phyloP scores from a whole-genome alignment of 1,140 invertebrate genomes.

The Idris sp. region DNA sequence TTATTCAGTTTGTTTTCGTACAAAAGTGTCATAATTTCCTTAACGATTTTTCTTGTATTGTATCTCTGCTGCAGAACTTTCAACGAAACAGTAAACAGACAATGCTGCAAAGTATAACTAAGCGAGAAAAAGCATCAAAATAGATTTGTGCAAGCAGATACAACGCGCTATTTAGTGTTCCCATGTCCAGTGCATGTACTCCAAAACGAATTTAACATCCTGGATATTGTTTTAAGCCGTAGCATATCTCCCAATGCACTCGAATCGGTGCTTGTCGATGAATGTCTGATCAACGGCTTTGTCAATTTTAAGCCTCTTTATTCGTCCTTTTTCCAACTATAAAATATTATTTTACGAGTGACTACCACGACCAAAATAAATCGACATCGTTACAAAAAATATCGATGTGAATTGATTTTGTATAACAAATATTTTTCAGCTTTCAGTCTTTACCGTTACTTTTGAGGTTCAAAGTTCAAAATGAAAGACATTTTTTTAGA shows the following conservation, averaged over 20 bases:
- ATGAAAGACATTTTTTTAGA: not conserved
- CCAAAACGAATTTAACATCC: constrained; percentile 73
- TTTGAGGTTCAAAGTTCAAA: constrained; percentile 23
- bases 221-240: constrained; percentile 73
- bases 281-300: constrained; percentile 77
- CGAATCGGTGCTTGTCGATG: constrained; percentile 72
- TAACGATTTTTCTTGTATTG: constrained; percentile 27
- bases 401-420: constrained; percentile 29
- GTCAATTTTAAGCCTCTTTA: constrained; percentile 76
- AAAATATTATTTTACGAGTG: constrained; percentile 54
- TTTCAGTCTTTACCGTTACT: constrained; percentile 5
- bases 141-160: constrained; percentile 51
- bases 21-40: constrained; percentile 47
- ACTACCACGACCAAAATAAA: constrained; percentile 49
- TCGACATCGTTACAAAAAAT: constrained; percentile 25
- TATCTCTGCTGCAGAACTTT: not conserved
- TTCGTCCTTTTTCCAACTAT: constrained; percentile 66
- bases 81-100: constrained; percentile 2
- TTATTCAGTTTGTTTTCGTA: too few relatives aligned
- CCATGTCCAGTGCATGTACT: constrained; percentile 58
- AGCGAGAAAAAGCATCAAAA: constrained; percentile 27
- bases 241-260: constrained; percentile 69
- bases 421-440: constrained; percentile 35
- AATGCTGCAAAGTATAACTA: not conserved
- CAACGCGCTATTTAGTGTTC: constrained; percentile 50